These are phyloP conservation scores for Eutolmus rufibarbis DNA, from an alignment of 2,888 invertebrate species.

Conservation along the genomic window DNA sequence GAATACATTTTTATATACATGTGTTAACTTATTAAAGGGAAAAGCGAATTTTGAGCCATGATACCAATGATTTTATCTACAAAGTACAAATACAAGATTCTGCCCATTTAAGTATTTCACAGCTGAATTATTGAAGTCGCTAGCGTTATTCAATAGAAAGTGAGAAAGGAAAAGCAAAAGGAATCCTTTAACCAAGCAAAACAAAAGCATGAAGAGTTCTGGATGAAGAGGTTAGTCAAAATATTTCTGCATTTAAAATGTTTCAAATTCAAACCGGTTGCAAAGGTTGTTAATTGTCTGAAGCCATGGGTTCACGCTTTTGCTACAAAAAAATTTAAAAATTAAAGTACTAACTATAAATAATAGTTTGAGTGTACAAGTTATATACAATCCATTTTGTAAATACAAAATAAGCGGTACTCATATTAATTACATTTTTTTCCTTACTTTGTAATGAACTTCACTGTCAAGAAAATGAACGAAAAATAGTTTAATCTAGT, in stretches of 20 bases:
- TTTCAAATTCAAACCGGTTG: conserved; percentile 9
- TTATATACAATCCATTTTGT: neutral
- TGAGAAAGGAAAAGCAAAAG: neutral
- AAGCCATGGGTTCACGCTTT: neutral
- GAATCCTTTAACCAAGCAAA: neutral
- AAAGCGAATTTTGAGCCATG: neutral
- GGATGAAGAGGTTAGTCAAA: conserved; percentile 35
- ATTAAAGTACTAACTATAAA: neutral
- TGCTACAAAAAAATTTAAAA: neutral
- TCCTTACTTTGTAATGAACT: neutral
- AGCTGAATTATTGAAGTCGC: no score
- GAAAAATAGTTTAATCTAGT: no score
- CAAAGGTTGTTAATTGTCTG: neutral
- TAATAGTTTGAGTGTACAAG: neutral
- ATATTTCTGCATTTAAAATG: neutral
- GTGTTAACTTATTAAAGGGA: neutral
- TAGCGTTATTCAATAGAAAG: no score
- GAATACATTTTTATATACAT: no score
- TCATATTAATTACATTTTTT: neutral
- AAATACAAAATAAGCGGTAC: neutral
- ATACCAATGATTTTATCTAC: no score
- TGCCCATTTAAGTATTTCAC: no score
- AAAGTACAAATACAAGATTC: no score
- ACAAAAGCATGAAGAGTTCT: neutral
- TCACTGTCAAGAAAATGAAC: neutral